These are phyloP conservation scores for Probaryconus sp. DNA, from an alignment of 1,140 invertebrate genomes.

Conservation along the genomic window DNA sequence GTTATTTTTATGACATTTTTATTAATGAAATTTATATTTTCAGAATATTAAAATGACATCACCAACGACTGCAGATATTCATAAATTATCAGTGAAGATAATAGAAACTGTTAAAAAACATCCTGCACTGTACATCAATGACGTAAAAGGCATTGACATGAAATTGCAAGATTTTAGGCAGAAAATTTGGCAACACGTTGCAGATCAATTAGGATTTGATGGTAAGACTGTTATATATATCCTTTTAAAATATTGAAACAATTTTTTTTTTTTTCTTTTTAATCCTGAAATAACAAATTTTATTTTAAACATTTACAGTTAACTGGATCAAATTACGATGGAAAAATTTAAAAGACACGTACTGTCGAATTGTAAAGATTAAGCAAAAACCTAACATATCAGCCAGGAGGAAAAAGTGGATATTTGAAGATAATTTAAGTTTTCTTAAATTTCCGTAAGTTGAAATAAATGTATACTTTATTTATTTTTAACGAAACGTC, in stretches of 20 bases:
- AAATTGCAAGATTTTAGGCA: slow-evolving; percentile 75
- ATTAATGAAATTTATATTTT: too few species aligned
- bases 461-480: background rate
- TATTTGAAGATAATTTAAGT: slow-evolving; percentile 73
- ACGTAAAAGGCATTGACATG: slow-evolving; percentile 69
- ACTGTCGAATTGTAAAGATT: slow-evolving; percentile 72
- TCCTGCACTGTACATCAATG: slow-evolving; percentile 73
- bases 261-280: slow-evolving; percentile 5
- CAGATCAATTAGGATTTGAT: slow-evolving; percentile 73
- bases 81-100: slow-evolving; percentile 73
- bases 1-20: too few species aligned
- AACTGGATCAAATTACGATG: slow-evolving; percentile 72
- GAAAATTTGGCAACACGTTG: slow-evolving; percentile 75
- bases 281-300: slow-evolving; percentile 1
- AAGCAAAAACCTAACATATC: slow-evolving; percentile 73
- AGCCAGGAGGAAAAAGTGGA: slow-evolving; percentile 74
- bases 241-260: too few species aligned
- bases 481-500: slow-evolving; percentile 5
- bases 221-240: slow-evolving; percentile 64
- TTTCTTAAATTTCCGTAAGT: slow-evolving; percentile 75
- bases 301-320: slow-evolving; percentile 61
- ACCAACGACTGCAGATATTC: slow-evolving; percentile 68
- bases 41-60: slow-evolving; percentile 66
- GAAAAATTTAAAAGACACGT: slow-evolving; percentile 76
- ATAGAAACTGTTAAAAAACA: slow-evolving; percentile 74